Evolutionary conservation across 2,888 invertebrate genomes (phyloP).

Genomic region (Congeria kusceri): DNA sequence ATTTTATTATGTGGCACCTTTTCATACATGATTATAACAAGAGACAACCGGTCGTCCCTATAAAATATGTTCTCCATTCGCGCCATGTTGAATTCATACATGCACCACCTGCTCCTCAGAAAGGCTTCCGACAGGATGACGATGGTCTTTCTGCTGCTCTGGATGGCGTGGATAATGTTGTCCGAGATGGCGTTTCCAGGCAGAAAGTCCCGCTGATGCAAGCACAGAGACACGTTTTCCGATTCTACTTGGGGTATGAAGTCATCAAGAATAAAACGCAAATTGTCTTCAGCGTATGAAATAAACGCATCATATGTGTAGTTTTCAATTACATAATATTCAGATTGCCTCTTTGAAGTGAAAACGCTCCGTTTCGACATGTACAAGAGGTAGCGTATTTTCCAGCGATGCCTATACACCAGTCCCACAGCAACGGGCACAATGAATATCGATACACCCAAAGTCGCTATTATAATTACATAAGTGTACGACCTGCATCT

Average conservation of each 20-base stretch:
- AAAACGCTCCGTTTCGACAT: constrained; percentile 43
- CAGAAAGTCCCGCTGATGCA: too few species aligned
- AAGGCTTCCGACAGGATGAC: constrained; percentile 64
- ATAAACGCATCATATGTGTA: constrained; percentile 47
- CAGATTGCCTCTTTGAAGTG: constrained; percentile 9
- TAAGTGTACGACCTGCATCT: constrained; percentile 25
- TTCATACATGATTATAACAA: constrained; percentile 31
- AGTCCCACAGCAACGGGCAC: constrained; percentile 33
- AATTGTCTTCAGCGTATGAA: constrained; percentile 48
- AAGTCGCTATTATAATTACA: constrained; percentile 17
- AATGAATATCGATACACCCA: constrained; percentile 31
- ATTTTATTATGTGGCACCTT: constrained; percentile 10
- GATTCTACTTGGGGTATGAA: constrained; percentile 29
- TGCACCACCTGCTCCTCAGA: constrained; percentile 66
- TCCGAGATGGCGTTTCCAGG: constrained; percentile 60
- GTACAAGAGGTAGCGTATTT: constrained; percentile 52
- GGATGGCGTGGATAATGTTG: constrained; percentile 67
- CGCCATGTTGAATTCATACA: constrained; percentile 71
- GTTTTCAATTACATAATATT: constrained; percentile 4
- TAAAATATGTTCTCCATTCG: constrained; percentile 63
- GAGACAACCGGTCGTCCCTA: constrained; percentile 9
- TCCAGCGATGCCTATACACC: constrained; percentile 55
- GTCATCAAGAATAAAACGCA: constrained; percentile 23
- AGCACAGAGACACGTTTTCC: too few species aligned
- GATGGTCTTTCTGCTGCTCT: constrained; percentile 66